Conservation (phyloP, 2,113 vertebrate genomes). For the Pterocles orientalis region DNA sequence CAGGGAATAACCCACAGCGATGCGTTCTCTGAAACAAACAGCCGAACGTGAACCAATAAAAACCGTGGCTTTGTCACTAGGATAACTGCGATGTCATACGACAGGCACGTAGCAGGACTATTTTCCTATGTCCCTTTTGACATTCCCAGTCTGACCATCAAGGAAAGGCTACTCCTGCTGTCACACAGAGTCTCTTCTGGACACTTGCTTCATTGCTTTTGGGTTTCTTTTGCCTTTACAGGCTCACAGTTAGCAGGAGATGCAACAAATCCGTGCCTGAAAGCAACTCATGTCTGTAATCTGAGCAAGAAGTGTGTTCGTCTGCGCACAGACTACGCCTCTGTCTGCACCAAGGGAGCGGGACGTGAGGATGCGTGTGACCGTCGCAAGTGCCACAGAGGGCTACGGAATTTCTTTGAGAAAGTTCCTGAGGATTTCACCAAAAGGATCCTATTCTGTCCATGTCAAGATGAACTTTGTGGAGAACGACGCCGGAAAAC, state of each 20-base stretch:
- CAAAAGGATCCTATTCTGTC: constrained; percentile 92
- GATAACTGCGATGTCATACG: not conserved
- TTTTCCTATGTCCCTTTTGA: not conserved
- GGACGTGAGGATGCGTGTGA: constrained; percentile 82
- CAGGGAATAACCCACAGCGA: not conserved
- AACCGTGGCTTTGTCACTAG: not conserved
- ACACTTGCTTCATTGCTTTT: not conserved
- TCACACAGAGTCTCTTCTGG: not conserved
- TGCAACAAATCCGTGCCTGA: constrained; percentile 86
- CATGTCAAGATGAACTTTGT: constrained; percentile 87
- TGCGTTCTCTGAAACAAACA: not conserved
- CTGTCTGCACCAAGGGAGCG: constrained; percentile 82
- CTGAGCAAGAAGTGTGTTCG: constrained; percentile 88
- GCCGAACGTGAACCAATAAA: not conserved
- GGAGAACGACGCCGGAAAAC: constrained; percentile 91
- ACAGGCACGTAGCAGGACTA: not conserved
- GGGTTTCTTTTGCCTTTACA: constrained; percentile 19
- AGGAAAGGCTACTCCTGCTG: not conserved
- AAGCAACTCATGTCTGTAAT: constrained; percentile 88
- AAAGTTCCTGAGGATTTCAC: constrained; percentile 86
- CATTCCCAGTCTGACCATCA: not conserved
- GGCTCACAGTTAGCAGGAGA: constrained; percentile 50
- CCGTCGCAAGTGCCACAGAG: constrained; percentile 84
- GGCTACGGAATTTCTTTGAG: constrained; percentile 92
- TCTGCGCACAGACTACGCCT: constrained; percentile 90